Evolutionary conservation across 2,888 invertebrate species (phyloP).

Genomic region (Hoplodrina ambigua): DNA sequence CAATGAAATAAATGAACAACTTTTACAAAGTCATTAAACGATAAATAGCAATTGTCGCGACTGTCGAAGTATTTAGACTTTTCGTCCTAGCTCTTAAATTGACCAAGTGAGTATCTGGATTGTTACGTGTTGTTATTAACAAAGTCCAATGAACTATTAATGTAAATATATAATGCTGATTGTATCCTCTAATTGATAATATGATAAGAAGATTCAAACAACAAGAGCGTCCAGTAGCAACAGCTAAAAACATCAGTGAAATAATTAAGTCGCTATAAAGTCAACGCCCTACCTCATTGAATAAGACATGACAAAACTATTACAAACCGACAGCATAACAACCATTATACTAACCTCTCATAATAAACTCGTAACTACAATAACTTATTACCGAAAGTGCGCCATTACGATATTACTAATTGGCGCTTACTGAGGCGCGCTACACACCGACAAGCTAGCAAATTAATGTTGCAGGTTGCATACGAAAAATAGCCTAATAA

Average conservation of each 20-base stretch:
- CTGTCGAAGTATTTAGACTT: too few species aligned
- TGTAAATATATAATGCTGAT: not conserved
- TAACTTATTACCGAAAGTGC: constrained; percentile 16
- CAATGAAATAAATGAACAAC: too few species aligned
- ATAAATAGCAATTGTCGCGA: too few species aligned
- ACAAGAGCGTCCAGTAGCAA: not conserved
- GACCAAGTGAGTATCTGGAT: too few species aligned
- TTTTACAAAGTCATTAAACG: too few species aligned
- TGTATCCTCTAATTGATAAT: not conserved
- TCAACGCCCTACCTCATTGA: not conserved
- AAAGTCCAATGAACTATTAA: too few species aligned
- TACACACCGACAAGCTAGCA: constrained; percentile 26
- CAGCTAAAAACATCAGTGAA: not conserved
- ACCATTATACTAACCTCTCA: constrained; percentile 5
- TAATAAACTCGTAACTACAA: constrained; percentile 18
- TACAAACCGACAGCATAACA: not conserved
- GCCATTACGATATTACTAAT: constrained; percentile 32
- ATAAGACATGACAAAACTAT: not conserved
- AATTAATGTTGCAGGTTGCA: too few species aligned
- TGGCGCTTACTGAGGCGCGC: constrained; percentile 19
- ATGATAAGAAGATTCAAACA: not conserved
- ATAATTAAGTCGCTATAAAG: not conserved
- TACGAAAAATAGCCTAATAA: not conserved
- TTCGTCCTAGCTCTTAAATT: too few species aligned
- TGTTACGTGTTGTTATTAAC: too few species aligned